phyloP scores from a whole-genome alignment of 2,888 invertebrate species.

The Gonocerus acuteangulatus region DNA sequence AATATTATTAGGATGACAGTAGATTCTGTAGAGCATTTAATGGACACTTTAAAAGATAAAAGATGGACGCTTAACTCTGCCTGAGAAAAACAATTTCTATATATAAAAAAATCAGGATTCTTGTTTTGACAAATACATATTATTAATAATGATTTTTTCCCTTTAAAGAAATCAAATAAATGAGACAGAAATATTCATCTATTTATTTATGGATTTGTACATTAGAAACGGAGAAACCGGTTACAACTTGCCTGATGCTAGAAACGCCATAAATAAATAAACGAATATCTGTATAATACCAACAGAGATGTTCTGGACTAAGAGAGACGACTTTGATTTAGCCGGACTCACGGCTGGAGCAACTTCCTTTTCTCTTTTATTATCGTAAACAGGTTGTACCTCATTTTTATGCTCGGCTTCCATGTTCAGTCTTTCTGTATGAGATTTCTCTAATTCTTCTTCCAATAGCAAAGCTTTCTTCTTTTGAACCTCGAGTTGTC shows the following conservation, averaged over 20 bases:
- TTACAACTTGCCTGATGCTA: slow-evolving; percentile 17
- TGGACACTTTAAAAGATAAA: no score
- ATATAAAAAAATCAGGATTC: no score
- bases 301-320: slow-evolving; percentile 4
- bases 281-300: slow-evolving; percentile 31
- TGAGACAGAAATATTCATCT: slow-evolving; percentile 17
- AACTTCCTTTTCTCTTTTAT: not conserved
- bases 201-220: slow-evolving; percentile 32
- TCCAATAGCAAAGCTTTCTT: slow-evolving; percentile 45
- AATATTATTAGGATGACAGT: no score
- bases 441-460: slow-evolving; percentile 48
- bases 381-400: slow-evolving; percentile 19
- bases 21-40: no score
- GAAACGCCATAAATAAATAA: slow-evolving; percentile 35
- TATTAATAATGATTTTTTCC: no score
- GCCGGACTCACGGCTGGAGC: no score
- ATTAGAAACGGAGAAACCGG: not conserved
- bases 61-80: no score
- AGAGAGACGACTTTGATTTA: no score
- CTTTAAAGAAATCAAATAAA: no score
- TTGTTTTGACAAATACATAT: no score
- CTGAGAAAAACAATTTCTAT: no score
- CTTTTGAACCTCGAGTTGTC: slow-evolving; percentile 44
- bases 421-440: slow-evolving; percentile 47
- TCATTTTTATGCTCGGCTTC: slow-evolving; percentile 47